Percentiles rank a stretch among this genome's conserved stretches.
phyloP scores from a whole-genome alignment of 2,888 invertebrate species.

The Ennomos quercinarius region DNA sequence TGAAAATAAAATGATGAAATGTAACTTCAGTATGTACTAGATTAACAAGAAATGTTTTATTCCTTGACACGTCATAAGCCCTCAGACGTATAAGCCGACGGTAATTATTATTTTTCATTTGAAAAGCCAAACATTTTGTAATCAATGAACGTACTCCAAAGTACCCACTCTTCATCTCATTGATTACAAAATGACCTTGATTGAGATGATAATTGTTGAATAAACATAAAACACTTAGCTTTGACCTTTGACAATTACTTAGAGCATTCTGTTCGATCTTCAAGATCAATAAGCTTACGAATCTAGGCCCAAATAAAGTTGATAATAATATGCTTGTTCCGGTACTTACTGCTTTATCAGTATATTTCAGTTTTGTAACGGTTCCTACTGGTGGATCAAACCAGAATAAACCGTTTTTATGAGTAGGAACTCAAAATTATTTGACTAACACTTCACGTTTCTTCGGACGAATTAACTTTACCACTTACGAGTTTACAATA shows the following conservation, averaged over 20 bases:
- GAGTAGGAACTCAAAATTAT: too few relatives aligned
- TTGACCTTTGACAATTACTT: constrained; percentile 73
- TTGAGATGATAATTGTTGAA: constrained; percentile 66
- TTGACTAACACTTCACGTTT: too few relatives aligned
- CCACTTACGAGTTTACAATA: too few relatives aligned
- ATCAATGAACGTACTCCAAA: constrained; percentile 11
- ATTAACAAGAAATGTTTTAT: too few relatives aligned
- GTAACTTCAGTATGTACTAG: too few relatives aligned
- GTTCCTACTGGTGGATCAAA: too few relatives aligned
- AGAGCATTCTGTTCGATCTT: constrained; percentile 54
- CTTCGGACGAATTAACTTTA: too few relatives aligned
- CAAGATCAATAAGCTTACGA: constrained; percentile 44
- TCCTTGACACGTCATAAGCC: too few relatives aligned
- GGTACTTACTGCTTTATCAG: neutral
- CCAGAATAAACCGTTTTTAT: too few relatives aligned
- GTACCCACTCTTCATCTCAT: constrained; percentile 41
- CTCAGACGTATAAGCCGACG: neutral
- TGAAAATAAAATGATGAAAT: too few relatives aligned
- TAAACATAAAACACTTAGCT: constrained; percentile 66
- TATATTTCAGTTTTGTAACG: too few relatives aligned
- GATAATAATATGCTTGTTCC: constrained; percentile 11
- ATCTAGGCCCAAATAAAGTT: constrained; percentile 22
- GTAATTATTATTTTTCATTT: neutral
- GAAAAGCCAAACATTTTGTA: constrained; percentile 6
- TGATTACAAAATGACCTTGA: constrained; percentile 58